Evolutionary conservation across 1,140 invertebrate species (phyloP).

Genomic region (Maniola jurtina): DNA sequence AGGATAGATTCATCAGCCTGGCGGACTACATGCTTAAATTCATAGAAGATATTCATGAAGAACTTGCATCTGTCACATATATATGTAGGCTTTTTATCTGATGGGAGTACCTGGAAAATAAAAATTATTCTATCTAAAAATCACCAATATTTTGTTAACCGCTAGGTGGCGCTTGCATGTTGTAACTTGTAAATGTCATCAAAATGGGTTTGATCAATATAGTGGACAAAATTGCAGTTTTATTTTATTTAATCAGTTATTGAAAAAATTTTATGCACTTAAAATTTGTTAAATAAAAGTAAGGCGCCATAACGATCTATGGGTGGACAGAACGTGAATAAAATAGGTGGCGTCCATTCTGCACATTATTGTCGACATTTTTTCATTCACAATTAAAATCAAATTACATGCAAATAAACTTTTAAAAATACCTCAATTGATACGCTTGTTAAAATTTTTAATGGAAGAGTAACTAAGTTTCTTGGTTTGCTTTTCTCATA

Average conservation of each 20-base stretch:
- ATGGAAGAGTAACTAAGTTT: slow-evolving; percentile 80
- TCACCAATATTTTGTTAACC: slow-evolving; percentile 11
- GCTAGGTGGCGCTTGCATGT: slow-evolving; percentile 47
- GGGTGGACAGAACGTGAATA: slow-evolving; percentile 37
- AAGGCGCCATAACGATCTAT: slow-evolving; percentile 49
- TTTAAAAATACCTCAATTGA: slow-evolving; percentile 83
- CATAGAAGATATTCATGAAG: slow-evolving; percentile 84
- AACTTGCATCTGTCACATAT: slow-evolving; percentile 84
- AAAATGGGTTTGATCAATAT: slow-evolving; percentile 9
- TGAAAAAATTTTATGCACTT: not conserved
- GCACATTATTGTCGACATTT: slow-evolving; percentile 1
- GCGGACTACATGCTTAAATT: slow-evolving; percentile 86
- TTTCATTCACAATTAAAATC: slow-evolving; percentile 1
- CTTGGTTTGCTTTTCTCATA: slow-evolving; percentile 81
- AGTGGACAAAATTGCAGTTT: not conserved
- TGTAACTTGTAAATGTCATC: not conserved
- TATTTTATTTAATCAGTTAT: too few species aligned
- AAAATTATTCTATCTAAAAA: not conserved
- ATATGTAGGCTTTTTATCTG: slow-evolving; percentile 85
- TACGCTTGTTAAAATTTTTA: slow-evolving; percentile 87
- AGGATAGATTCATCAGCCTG: slow-evolving; percentile 84
- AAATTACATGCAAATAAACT: slow-evolving; percentile 3
- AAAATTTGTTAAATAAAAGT: slow-evolving; percentile 6
- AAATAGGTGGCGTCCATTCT: slow-evolving; percentile 47
- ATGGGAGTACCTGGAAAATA: slow-evolving; percentile 82